Base-by-base conservation (phyloP, 37 sponge, comb jelly and placozoan species). In the Sycon ciliatum region DNA sequence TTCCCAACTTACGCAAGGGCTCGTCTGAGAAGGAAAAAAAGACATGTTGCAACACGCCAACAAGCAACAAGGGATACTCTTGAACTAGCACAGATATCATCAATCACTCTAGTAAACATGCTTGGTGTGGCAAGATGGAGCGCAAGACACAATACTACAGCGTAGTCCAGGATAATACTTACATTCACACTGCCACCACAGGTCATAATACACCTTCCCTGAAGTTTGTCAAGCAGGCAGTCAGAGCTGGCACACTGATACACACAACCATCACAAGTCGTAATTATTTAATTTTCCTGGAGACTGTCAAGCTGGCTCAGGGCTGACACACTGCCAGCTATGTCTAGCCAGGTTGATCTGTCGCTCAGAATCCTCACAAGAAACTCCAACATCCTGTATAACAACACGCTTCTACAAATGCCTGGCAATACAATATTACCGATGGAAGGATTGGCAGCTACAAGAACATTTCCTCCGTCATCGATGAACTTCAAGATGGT, bases 401-500 rank as follows among this genome's bases (percentile, higher is more conserved):
- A 18, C 13, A 42, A 42, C 49, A 18, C 9, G 49, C 49, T 13
- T 42, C 9, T 13, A 42, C 49, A 13, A 42, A 42, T 42, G 13
- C 13, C 31, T 3, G 65, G 75, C n/a, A n/a, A n/a, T n/a, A n/a
- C n/a, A n/a, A n/a, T n/a, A 3, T 67, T 64, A 38, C 77, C 96
- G 20, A 95, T 77, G n/a, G 84, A 83, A 16, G 81, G 76, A 39
- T 91, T 95, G 1, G 83, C 86, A 46, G 91, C 88, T 1, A 95
- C 82, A 24, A 95, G 55, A 1, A 95, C 80, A 56, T 95, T 95
- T 11, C 91, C 91, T 2, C 79, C 73, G 4, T 92, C 96, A 75
- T 95, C 96, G 30, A 95, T 64, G 56, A 95, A 95, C 30, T 84
- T 84, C 5, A 83, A 65, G 42, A 95, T 84, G 5, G 85, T 79